Conservation (phyloP, 2,888 invertebrate genomes). For the Dysmachus trigonus region DNA sequence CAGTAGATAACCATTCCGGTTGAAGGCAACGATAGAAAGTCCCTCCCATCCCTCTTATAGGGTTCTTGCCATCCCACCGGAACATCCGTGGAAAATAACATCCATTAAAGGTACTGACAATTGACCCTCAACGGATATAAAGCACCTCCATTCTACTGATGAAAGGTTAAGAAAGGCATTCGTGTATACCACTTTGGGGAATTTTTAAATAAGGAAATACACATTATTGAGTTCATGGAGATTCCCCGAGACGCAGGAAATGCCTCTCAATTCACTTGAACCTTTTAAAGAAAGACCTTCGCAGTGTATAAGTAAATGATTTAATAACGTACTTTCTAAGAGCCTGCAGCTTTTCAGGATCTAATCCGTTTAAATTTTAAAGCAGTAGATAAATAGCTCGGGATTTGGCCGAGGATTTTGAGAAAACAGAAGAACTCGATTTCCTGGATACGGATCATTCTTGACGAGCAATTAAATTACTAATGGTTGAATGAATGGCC, state of each 20-base stretch:
- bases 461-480: not conserved
- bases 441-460: not conserved
- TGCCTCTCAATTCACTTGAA: not conserved
- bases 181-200: not conserved
- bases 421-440: not conserved
- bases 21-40: not conserved
- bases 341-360: not conserved
- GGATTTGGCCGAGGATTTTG: not conserved
- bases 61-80: not conserved
- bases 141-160: not conserved
- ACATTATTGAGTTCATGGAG: not conserved
- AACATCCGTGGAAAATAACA: not conserved
- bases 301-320: not conserved
- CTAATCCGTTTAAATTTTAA: not conserved
- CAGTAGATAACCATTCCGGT: not conserved
- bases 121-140: constrained; percentile 24
- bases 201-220: constrained; percentile 18
- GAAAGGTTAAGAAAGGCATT: constrained; percentile 14
- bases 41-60: not conserved
- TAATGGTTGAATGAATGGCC: not conserved
- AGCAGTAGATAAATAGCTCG: not conserved
- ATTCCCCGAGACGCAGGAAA: not conserved
- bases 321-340: not conserved
- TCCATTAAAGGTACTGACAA: constrained; percentile 16
- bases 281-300: not conserved